Percentiles rank a stretch among this genome's conserved stretches.
These are phyloP conservation scores for Antennarius maculatus DNA, from an alignment of 2,797 vertebrate genomes.

Conservation along the genomic window DNA sequence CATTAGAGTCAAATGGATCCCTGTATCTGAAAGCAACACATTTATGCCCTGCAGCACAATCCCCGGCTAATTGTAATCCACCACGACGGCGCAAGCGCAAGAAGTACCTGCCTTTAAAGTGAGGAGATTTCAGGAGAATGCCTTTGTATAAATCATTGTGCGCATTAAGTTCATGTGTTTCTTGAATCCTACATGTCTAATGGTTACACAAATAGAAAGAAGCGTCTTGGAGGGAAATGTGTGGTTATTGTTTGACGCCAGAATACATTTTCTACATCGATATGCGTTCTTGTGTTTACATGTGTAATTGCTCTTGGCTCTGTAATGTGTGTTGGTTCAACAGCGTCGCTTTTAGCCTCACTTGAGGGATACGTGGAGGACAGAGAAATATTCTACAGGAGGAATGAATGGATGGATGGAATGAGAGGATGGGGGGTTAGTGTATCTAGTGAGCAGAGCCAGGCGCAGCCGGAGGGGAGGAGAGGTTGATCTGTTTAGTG, in stretches of 20 bases:
- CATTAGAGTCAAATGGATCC: conserved; percentile 86
- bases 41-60: conserved; percentile 87
- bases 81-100: conserved; percentile 77
- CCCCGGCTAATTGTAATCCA: conserved; percentile 87
- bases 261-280: conserved; percentile 44
- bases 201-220: conserved; percentile 42
- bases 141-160: conserved; percentile 67
- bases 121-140: conserved; percentile 71
- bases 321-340: conserved; percentile 30
- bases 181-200: conserved; percentile 42
- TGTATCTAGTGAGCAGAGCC: conserved; percentile 77
- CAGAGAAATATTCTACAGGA: conserved; percentile 59
- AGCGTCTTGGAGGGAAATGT: conserved; percentile 23
- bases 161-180: conserved; percentile 49
- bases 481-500: conserved; percentile 83
- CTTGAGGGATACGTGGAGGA: conserved; percentile 69
- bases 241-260: conserved; percentile 34
- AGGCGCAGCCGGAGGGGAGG: conserved; percentile 77
- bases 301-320: conserved; percentile 52
- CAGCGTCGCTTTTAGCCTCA: conserved; percentile 52
- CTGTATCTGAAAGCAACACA: conserved; percentile 89
- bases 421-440: conserved; percentile 52
- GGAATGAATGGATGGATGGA: conserved; percentile 70
- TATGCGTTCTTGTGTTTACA: conserved; percentile 54
- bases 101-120: conserved; percentile 81